These are phyloP conservation scores for Dinothrombium tinctorium DNA, from an alignment of 1,140 invertebrate genomes.

Conservation along the genomic window DNA sequence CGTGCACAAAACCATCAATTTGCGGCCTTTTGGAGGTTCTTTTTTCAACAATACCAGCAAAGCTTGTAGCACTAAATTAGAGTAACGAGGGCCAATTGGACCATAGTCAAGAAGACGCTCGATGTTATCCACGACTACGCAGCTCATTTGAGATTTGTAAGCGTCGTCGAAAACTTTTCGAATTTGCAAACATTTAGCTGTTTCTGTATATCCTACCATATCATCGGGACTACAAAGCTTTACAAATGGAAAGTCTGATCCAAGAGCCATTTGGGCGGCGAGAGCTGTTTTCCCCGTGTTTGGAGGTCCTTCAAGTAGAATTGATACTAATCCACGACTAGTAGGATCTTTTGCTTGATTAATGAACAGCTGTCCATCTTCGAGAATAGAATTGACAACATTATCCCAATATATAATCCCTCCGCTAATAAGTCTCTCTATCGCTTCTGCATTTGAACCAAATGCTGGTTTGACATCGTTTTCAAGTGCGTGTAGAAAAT, in stretches of 20 bases:
- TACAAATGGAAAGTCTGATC: conserved; percentile 92
- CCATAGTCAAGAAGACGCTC: conserved; percentile 71
- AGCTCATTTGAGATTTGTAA: conserved; percentile 82
- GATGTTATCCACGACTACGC: conserved; percentile 92
- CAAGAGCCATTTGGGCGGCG: conserved; percentile 79
- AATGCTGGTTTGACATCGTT: conserved; percentile 95
- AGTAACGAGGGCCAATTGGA: conserved; percentile 88
- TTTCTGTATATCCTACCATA: conserved; percentile 92
- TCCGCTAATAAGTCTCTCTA: conserved; percentile 34
- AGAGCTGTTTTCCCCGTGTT: conserved; percentile 92
- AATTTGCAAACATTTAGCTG: conserved; percentile 79
- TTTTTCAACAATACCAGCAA: conserved; percentile 82
- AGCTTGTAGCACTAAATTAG: conserved; percentile 85
- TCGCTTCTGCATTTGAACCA: conserved; percentile 57
- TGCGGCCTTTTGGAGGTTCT: conserved; percentile 65
- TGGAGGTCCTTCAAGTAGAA: conserved; percentile 71
- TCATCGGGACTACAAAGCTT: conserved; percentile 93
- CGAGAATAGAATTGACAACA: conserved; percentile 48
- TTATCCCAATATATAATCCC: conserved; percentile 76
- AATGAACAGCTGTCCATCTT: conserved; percentile 72
- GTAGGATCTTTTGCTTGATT: conserved; percentile 61
- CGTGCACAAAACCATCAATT: conserved; percentile 73
- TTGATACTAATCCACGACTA: conserved; percentile 55
- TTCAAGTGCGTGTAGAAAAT: conserved; percentile 87
- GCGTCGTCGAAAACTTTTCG: conserved; percentile 98